phyloP scores from a whole-genome alignment of 2,113 vertebrate species.

The Perognathus longimembris region DNA sequence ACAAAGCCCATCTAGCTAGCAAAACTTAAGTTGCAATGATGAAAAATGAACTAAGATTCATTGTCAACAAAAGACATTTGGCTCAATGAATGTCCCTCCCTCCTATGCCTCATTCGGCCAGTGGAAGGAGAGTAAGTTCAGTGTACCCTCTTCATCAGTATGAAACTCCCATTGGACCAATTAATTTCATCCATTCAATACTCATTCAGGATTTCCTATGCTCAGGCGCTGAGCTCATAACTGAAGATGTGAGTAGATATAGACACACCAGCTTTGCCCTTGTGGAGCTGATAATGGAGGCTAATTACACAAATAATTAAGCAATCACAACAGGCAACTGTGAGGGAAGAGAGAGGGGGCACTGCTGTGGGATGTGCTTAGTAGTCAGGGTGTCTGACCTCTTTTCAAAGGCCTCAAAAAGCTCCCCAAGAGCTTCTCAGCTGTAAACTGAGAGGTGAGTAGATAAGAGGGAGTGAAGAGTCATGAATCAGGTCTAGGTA shows the following conservation, averaged over 20 bases:
- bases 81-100: neutral
- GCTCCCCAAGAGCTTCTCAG: neutral
- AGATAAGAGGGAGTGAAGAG: fast-evolving
- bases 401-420: neutral
- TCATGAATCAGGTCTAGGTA: neutral
- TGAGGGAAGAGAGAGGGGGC: neutral
- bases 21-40: neutral
- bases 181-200: neutral
- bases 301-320: neutral
- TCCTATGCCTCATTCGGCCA: neutral
- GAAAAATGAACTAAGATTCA: neutral
- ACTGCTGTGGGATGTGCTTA: neutral
- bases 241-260: neutral
- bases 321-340: neutral
- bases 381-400: neutral
- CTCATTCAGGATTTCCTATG: neutral
- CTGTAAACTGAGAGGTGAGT: neutral
- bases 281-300: neutral
- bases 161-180: neutral
- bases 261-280: neutral
- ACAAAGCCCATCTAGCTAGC: neutral
- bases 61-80: neutral
- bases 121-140: neutral
- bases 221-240: neutral
- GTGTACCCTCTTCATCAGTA: fast-evolving